These are phyloP conservation scores for Apistogramma diplotaenia DNA, from an alignment of 2,113 vertebrate species.

Conservation along the genomic window DNA sequence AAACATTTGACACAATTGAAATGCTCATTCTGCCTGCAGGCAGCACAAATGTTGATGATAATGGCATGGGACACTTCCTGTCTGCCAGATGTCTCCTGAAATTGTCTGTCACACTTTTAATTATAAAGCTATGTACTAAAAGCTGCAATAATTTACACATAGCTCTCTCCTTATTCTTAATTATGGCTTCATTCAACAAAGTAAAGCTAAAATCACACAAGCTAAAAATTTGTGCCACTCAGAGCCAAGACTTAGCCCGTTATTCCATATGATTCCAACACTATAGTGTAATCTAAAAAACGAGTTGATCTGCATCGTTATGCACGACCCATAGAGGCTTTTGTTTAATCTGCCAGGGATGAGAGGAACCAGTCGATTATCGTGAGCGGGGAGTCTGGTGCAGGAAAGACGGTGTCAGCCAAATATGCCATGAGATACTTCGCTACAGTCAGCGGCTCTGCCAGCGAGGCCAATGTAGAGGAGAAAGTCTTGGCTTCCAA, in stretches of 20 bases:
- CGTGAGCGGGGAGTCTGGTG: constrained; percentile 96
- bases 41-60: background rate
- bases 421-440: constrained; percentile 99
- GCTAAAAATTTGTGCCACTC: background rate
- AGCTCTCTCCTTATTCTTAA: background rate
- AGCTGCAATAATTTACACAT: background rate
- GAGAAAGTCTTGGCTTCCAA: constrained; percentile 98
- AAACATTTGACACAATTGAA: too few relatives aligned
- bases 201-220: background rate
- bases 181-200: background rate
- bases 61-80: background rate
- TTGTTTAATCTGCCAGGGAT: constrained; percentile 77
- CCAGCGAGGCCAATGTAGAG: constrained; percentile 94
- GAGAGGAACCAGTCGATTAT: constrained; percentile 98
- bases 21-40: background rate
- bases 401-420: constrained; percentile 96
- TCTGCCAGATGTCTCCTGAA: background rate
- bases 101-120: background rate
- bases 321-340: background rate
- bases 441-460: constrained; percentile 93
- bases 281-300: background rate
- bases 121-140: background rate
- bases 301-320: background rate
- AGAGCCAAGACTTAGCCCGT: background rate
- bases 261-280: background rate